Conservation (phyloP, 2,888 invertebrate genomes). For the Halocaridina rubra region DNA sequence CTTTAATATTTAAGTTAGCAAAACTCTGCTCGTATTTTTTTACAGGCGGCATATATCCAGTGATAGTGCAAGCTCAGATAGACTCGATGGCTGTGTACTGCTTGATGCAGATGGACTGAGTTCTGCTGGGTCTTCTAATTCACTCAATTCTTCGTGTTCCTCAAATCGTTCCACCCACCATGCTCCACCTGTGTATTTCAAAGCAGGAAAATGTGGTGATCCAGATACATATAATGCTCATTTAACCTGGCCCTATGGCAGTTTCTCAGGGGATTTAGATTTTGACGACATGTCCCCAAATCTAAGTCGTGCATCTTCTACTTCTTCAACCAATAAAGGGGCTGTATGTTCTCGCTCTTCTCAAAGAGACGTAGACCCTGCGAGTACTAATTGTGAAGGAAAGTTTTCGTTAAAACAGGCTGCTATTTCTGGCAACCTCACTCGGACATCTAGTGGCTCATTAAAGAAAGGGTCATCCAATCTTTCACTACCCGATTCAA, state of each 20-base stretch:
- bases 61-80: slow-evolving; percentile 36
- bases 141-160: slow-evolving; percentile 46
- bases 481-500: not conserved
- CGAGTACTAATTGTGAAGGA: slow-evolving; percentile 16
- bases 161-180: slow-evolving; percentile 42
- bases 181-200: slow-evolving; percentile 38
- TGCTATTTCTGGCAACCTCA: not conserved
- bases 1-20: no score
- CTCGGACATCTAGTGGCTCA: slow-evolving; percentile 9
- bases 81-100: slow-evolving; percentile 29
- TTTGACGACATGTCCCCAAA: slow-evolving; percentile 45
- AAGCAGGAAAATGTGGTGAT: slow-evolving; percentile 16
- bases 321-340: slow-evolving; percentile 27
- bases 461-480: slow-evolving; percentile 22
- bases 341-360: slow-evolving; percentile 14
- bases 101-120: slow-evolving; percentile 46
- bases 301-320: slow-evolving; percentile 34
- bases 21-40: no score
- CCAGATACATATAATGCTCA: not conserved
- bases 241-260: slow-evolving; percentile 50
- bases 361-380: slow-evolving; percentile 7
- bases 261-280: slow-evolving; percentile 30
- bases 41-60: slow-evolving; percentile 19
- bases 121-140: slow-evolving; percentile 47
- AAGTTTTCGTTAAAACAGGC: slow-evolving; percentile 23